Percentiles rank a stretch among this genome's conserved stretches.
These are phyloP conservation scores for Holothuria glaberrima DNA, from an alignment of 35 echinoderm and acorn worm genomes.

Conservation along the genomic window DNA sequence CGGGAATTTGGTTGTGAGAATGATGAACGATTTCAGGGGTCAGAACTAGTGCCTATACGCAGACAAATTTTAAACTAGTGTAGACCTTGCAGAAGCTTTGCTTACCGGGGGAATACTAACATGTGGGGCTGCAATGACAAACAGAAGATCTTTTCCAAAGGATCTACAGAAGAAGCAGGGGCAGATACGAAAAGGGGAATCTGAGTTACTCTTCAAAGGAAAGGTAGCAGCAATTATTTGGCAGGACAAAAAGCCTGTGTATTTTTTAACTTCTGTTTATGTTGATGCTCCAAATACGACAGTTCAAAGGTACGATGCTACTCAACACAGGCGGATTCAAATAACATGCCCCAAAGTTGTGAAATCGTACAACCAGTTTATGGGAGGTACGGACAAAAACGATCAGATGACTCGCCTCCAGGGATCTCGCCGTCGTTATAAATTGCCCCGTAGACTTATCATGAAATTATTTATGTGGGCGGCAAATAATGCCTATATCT, in stretches of 20 bases:
- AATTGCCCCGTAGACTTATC: conserved; percentile 60
- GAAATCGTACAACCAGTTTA: conserved; percentile 58
- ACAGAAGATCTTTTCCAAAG: conserved; percentile 56
- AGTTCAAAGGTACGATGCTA: conserved; percentile 64
- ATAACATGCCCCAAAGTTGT: conserved; percentile 59
- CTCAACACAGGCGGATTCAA: conserved; percentile 52
- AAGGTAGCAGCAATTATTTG: conserved; percentile 69
- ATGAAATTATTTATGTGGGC: conserved; percentile 77
- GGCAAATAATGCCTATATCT: conserved; percentile 62
- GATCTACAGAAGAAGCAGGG: conserved; percentile 5
- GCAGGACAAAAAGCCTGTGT: conserved; percentile 67
- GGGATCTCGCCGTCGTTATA: conserved; percentile 64
- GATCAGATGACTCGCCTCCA: conserved; percentile 69
- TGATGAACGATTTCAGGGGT: conserved; percentile 27
- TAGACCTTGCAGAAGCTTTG: conserved; percentile 23
- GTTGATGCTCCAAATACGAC: conserved; percentile 54
- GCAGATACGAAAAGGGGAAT: conserved; percentile 39
- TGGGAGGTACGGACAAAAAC: conserved; percentile 65
- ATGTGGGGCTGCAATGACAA: conserved; percentile 59
- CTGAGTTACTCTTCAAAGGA: conserved; percentile 58
- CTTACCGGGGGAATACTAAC: not conserved
- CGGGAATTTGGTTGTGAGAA: conserved; percentile 53
- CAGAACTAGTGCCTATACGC: conserved; percentile 65
- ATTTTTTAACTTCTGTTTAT: conserved; percentile 62
- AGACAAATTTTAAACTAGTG: conserved; percentile 56